Conservation (phyloP, 35 echinoderm and acorn worm species). For the Holothuria glaberrima region DNA sequence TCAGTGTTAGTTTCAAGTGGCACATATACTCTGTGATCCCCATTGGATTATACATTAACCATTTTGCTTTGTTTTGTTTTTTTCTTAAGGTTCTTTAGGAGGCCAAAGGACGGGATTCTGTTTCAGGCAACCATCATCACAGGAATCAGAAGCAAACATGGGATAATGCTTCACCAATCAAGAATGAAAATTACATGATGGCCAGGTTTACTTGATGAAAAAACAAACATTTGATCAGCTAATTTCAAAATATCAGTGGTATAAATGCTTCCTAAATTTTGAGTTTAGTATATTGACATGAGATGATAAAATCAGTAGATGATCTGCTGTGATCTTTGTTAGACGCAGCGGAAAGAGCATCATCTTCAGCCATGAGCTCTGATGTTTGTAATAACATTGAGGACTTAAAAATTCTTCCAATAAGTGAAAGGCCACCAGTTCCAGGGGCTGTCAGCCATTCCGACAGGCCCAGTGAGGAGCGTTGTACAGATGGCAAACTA, state of each 20-base stretch:
- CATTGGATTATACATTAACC: slow-evolving; percentile 15
- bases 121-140: background rate
- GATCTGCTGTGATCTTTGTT: slow-evolving; percentile 46
- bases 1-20: slow-evolving; percentile 36
- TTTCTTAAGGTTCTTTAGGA: too few species aligned
- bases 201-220: background rate
- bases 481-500: slow-evolving; percentile 43
- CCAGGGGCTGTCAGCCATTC: slow-evolving; percentile 86
- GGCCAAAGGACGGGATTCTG: too few species aligned
- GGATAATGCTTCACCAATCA: background rate
- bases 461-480: slow-evolving; percentile 35
- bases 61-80: background rate
- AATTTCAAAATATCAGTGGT: background rate
- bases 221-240: background rate
- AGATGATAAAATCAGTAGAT: background rate
- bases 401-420: slow-evolving; percentile 74
- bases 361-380: slow-evolving; percentile 76
- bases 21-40: background rate
- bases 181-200: background rate
- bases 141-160: background rate
- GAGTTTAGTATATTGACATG: too few species aligned
- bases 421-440: slow-evolving; percentile 83
- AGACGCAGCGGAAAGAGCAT: background rate
- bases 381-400: slow-evolving; percentile 77
- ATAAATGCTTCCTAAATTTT: background rate